Evolutionary conservation across 2,113 vertebrate species (phyloP), one percentile per base, ranked within the genome.

Genomic region (Oncorhynchus nerka): DNA sequence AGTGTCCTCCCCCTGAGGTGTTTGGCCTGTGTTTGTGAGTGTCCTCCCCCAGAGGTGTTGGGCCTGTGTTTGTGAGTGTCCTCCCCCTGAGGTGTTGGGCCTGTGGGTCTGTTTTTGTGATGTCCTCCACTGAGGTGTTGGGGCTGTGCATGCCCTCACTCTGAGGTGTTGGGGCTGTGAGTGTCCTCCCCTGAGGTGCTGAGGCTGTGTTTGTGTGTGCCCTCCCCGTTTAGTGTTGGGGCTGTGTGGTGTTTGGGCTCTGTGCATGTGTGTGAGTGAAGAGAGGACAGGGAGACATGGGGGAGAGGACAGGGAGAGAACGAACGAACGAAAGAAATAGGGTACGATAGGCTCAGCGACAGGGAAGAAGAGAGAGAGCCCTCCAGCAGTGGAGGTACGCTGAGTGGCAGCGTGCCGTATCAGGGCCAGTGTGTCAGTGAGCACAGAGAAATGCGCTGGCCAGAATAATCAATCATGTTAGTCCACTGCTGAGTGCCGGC

Each of bases 341-440:
- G 4, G 51, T 45, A 45, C 12, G 24, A 66, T 13, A 68, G 15
- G 24, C 15, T 19, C 13, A 75, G 73, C 19, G n/a, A 70, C 4
- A 49, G 15, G 12, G 45, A 57, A 11, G 71, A 62, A 78, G 24
- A 72, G 2, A 61, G 69, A 64, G 70, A 39, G 34, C 75, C 78
- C 73, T 51, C 39, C 32, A 79, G 83, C 79, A 64, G 81, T 71
- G 75, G 62, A 72, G 68, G 12, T 19, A 5, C 5, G 51, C 51
- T 45, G 39, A 45, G 39, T 45, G 39, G 39, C 9, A 45, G 55
- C 67, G 59, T 71, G 74, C 74, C 20, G 81, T 81, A 79, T 81
- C 76, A 85, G 70, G 86, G 87, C 82, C 79, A 89, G 78, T 84
- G 86, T 88, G 86, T 90, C 87, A 86, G 74, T 71, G 70, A 49